Percentiles rank a stretch among this genome's conserved stretches.
phyloP scores from a whole-genome alignment of 2,888 invertebrate species.

The Napeogenes sylphis region DNA sequence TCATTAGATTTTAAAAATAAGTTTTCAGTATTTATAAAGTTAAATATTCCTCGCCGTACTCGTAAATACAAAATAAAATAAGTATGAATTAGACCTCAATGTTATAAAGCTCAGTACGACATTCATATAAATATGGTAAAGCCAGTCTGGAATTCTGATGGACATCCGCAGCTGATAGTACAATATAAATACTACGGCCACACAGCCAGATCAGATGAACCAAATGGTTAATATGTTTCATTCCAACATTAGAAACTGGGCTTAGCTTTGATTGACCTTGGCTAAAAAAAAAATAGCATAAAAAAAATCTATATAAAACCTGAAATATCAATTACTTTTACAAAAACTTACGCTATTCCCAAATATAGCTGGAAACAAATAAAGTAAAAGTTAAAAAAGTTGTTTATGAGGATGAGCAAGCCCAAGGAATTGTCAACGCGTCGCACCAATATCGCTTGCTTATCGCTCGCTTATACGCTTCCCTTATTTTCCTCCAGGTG shows the following conservation, averaged over 20 bases:
- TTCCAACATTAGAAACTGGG: constrained; percentile 34
- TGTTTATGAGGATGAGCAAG: constrained; percentile 79
- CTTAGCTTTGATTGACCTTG: constrained; percentile 31
- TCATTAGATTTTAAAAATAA: too few relatives aligned
- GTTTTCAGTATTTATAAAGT: constrained; percentile 10
- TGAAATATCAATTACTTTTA: too few relatives aligned
- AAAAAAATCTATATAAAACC: too few relatives aligned
- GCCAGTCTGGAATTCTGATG: constrained; percentile 74
- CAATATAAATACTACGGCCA: constrained; percentile 74
- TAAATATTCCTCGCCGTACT: background rate
- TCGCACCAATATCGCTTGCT: constrained; percentile 76
- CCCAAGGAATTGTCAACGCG: constrained; percentile 78
- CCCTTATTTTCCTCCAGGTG: background rate
- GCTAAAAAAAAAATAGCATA: constrained; percentile 33
- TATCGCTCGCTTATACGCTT: background rate
- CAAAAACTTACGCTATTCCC: constrained; percentile 77
- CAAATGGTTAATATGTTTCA: constrained; percentile 76
- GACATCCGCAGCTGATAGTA: constrained; percentile 76
- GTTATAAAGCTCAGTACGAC: constrained; percentile 72
- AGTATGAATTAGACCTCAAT: constrained; percentile 63
- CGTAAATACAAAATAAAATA: background rate
- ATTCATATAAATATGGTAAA: constrained; percentile 61
- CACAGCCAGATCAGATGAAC: constrained; percentile 79
- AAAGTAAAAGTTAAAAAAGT: constrained; percentile 83
- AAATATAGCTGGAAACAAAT: constrained; percentile 83